A percentile compares a stretch with the other conserved stretches of the same genome.
phyloP scores from a whole-genome alignment of 1,140 invertebrate species.

The Drusus annulatus region DNA sequence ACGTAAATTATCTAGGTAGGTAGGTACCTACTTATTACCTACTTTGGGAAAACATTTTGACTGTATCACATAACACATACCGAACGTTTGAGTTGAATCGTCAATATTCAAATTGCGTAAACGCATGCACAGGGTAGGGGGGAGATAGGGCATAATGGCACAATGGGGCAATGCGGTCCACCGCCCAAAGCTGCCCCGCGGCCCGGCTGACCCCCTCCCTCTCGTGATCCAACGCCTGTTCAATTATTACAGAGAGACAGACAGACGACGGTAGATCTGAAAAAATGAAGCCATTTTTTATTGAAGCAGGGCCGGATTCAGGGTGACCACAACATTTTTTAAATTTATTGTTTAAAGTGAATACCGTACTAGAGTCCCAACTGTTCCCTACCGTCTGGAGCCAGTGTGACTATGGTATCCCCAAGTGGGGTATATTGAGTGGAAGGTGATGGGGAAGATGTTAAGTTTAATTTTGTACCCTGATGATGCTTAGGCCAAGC shows the following conservation, averaged over 20 bases:
- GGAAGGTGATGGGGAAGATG: too few relatives aligned
- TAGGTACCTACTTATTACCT: too few relatives aligned
- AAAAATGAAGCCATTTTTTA: too few relatives aligned
- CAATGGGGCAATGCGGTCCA: constrained; percentile 2
- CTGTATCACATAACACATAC: too few relatives aligned
- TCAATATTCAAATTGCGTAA: constrained; percentile 6
- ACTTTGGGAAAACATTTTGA: too few relatives aligned
- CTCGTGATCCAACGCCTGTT: constrained; percentile 15
- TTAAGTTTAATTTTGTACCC: too few relatives aligned
- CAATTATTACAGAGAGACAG: constrained; percentile 25
- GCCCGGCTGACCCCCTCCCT: not conserved
- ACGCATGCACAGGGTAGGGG: not conserved
- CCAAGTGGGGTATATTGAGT: too few relatives aligned
- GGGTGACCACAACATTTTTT: not conserved
- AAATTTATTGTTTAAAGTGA: not conserved
- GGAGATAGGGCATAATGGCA: not conserved
- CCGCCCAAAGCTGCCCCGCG: not conserved
- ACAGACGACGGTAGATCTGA: not conserved
- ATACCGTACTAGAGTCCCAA: too few relatives aligned
- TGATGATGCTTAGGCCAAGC: too few relatives aligned
- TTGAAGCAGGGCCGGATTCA: not conserved
- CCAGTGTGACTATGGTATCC: too few relatives aligned
- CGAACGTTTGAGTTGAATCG: not conserved
- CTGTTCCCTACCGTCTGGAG: too few relatives aligned
- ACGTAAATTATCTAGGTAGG: too few relatives aligned